Evolutionary conservation across 2,888 invertebrate species (phyloP).

Genomic region (Mythimna lalbum): DNA sequence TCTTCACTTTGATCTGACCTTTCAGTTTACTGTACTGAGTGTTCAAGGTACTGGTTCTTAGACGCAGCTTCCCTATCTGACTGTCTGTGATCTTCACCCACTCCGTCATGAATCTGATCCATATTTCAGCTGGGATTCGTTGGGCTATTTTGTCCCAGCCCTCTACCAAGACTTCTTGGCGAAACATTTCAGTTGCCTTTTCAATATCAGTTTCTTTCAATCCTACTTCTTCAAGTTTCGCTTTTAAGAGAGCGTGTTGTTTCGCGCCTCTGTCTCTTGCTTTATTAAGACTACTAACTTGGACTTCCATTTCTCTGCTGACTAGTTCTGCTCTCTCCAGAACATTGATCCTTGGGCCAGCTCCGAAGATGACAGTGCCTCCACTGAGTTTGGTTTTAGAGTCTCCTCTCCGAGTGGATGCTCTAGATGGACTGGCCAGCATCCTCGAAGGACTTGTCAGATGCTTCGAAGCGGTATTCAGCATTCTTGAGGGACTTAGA

Average conservation of each 20-base stretch:
- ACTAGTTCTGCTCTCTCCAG: constrained; percentile 88
- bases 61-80: constrained; percentile 90
- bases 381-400: constrained; percentile 79
- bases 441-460: constrained; percentile 58
- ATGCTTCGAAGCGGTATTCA: neutral
- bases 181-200: constrained; percentile 86
- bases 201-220: constrained; percentile 87
- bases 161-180: constrained; percentile 87
- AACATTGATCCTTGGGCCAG: constrained; percentile 86
- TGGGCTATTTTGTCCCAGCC: constrained; percentile 91
- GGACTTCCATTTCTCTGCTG: constrained; percentile 86
- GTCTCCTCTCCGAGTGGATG: constrained; percentile 79
- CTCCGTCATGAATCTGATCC: constrained; percentile 91
- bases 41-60: constrained; percentile 90
- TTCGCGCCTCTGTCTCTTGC: constrained; percentile 76
- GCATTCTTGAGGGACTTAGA: constrained; percentile 44
- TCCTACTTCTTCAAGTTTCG: constrained; percentile 90
- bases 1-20: constrained; percentile 88
- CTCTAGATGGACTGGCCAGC: constrained; percentile 68
- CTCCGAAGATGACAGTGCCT: constrained; percentile 77
- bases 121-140: constrained; percentile 91
- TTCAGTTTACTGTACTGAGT: constrained; percentile 89
- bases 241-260: constrained; percentile 83
- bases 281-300: constrained; percentile 76
- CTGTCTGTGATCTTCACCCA: constrained; percentile 90